A percentile compares a stretch with the other conserved stretches of the same genome.
phyloP scores from a whole-genome alignment of 2,888 invertebrate species.

The Melinopterus prodromus region DNA sequence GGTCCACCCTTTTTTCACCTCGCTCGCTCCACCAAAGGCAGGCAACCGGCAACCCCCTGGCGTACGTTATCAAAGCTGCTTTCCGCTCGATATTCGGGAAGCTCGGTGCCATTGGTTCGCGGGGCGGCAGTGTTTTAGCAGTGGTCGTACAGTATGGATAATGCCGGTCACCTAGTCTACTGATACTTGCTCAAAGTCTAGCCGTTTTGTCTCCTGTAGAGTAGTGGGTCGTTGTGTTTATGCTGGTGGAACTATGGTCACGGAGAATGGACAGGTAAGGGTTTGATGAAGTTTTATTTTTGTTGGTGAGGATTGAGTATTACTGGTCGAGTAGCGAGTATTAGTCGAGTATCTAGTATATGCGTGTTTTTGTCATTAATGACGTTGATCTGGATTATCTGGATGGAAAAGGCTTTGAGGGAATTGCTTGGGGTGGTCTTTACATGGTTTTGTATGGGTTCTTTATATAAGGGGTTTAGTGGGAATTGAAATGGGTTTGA shows the following conservation, averaged over 20 bases:
- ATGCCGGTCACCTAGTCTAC: slow-evolving; percentile 52
- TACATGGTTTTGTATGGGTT: background rate
- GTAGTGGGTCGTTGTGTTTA: slow-evolving; percentile 41
- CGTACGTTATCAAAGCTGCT: slow-evolving; percentile 53
- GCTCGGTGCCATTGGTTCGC: slow-evolving; percentile 55
- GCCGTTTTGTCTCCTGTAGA: slow-evolving; percentile 41
- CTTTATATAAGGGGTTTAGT: background rate
- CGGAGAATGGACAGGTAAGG: slow-evolving; percentile 59
- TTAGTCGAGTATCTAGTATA: background rate
- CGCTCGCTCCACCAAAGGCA: slow-evolving; percentile 33
- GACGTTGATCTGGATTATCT: slow-evolving; percentile 4
- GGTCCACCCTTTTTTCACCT: slow-evolving; percentile 7
- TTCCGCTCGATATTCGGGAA: slow-evolving; percentile 60
- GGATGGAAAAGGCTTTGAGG: background rate
- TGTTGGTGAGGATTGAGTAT: too few relatives aligned
- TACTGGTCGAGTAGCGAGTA: too few relatives aligned
- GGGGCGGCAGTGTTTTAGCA: slow-evolving; percentile 50
- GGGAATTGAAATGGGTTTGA: background rate
- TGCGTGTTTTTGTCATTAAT: background rate
- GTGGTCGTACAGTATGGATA: slow-evolving; percentile 51
- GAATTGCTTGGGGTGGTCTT: background rate
- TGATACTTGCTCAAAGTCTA: slow-evolving; percentile 48
- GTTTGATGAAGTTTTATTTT: background rate
- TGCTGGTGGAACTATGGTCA: slow-evolving; percentile 53
- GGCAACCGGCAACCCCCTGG: slow-evolving; percentile 34